A percentile compares a stretch with the other conserved stretches of the same genome.
Conservation (phyloP, 2,888 invertebrate genomes). For the Tipula confusa region DNA sequence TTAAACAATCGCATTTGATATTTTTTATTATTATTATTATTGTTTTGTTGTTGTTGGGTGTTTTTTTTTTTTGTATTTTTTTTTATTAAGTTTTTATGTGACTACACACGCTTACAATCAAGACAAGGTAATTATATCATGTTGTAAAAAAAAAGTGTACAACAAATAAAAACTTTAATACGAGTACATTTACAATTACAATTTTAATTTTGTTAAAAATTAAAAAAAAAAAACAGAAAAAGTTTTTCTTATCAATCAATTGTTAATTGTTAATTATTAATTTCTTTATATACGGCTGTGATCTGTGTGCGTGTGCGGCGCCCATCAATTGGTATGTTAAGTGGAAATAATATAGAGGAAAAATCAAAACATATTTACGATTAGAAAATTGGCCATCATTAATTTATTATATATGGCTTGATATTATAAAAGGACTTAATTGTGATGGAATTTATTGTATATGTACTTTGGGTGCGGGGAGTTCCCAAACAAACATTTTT, state of each 20-base stretch:
- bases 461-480: neutral
- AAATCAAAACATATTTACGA: neutral
- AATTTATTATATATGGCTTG: neutral
- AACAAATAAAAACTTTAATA: neutral
- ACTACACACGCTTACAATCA: conserved; percentile 26
- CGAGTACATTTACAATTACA: neutral
- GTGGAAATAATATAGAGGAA: neutral
- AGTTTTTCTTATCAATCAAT: neutral
- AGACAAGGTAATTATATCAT: conserved; percentile 28
- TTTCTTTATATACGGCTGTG: neutral
- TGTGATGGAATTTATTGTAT: neutral
- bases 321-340: neutral
- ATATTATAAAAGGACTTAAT: neutral
- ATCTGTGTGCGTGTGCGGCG: neutral
- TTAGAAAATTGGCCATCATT: conserved; percentile 13
- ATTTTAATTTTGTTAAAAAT: neutral
- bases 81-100: neutral
- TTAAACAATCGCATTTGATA: conserved; percentile 28
- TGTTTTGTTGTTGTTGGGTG: neutral
- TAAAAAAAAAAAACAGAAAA: neutral
- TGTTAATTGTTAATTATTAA: conserved; percentile 25
- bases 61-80: neutral
- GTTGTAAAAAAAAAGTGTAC: neutral
- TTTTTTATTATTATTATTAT: conserved; percentile 21
- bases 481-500: neutral